A percentile compares a stretch with the other conserved stretches of the same genome.
These are phyloP conservation scores for Liopterus haemorrhoidalis DNA, from an alignment of 2,888 invertebrate species.

Conservation along the genomic window DNA sequence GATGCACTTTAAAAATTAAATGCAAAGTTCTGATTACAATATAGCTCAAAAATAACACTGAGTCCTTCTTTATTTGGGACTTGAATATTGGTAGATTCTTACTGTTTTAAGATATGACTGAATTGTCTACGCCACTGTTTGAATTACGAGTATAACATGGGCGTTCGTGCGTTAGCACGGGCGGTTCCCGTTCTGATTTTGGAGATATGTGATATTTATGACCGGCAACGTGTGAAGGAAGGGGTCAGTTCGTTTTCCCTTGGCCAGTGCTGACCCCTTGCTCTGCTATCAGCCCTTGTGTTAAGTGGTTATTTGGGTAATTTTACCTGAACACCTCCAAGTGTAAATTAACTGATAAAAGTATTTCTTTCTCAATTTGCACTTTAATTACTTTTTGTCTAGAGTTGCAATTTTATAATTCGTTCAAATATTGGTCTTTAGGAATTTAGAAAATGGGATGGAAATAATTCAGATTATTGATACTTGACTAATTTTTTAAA, in stretches of 20 bases:
- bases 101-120: too few relatives aligned
- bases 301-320: constrained; percentile 18
- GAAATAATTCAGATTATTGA: too few relatives aligned
- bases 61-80: too few relatives aligned
- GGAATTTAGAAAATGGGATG: too few relatives aligned
- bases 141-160: too few relatives aligned
- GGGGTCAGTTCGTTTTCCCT: neutral
- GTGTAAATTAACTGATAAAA: constrained; percentile 21
- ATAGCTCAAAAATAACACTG: too few relatives aligned
- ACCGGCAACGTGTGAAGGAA: constrained; percentile 15
- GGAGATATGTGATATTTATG: constrained; percentile 18
- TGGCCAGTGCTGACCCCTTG: constrained; percentile 10
- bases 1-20: too few relatives aligned
- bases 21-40: too few relatives aligned
- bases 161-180: constrained; percentile 3
- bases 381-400: constrained; percentile 8
- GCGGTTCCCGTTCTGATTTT: constrained; percentile 6
- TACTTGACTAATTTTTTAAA: too few relatives aligned
- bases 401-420: neutral
- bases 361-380: constrained; percentile 17
- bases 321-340: constrained; percentile 13
- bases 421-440: neutral
- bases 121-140: too few relatives aligned
- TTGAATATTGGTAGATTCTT: too few relatives aligned
- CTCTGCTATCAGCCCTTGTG: constrained; percentile 5